These are phyloP conservation scores for Chrysoperla carnea DNA, from an alignment of 1,140 invertebrate species.

Conservation along the genomic window DNA sequence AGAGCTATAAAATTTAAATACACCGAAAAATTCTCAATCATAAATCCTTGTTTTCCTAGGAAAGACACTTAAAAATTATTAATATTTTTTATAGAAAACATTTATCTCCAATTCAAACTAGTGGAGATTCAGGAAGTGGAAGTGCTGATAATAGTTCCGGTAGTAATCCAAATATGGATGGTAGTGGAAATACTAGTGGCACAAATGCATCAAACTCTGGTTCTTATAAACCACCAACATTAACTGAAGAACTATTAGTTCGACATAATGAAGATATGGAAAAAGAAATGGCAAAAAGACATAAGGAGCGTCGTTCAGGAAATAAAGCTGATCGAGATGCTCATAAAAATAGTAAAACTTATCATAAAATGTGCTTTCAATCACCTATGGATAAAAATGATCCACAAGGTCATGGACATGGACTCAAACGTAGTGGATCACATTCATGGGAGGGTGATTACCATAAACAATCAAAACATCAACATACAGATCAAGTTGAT, in stretches of 20 bases:
- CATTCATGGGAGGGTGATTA: conserved; percentile 34
- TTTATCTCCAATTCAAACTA: conserved; percentile 26
- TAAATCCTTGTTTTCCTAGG: too few species aligned
- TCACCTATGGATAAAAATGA: conserved; percentile 2
- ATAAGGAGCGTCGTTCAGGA: conserved; percentile 37
- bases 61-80: too few species aligned
- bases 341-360: conserved; percentile 20
- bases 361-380: conserved; percentile 11
- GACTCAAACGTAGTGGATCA: conserved; percentile 33
- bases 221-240: conserved; percentile 28
- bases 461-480: conserved; percentile 31
- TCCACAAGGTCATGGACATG: conserved; percentile 17
- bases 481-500: conserved; percentile 14
- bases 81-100: conserved; percentile 18
- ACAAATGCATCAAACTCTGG: conserved; percentile 17
- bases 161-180: conserved; percentile 26
- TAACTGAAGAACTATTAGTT: conserved; percentile 44
- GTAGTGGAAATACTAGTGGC: conserved; percentile 27
- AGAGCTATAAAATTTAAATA: too few species aligned
- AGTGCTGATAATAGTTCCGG: conserved; percentile 36
- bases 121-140: conserved; percentile 30
- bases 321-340: conserved; percentile 25
- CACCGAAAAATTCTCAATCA: too few species aligned
- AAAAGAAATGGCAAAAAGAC: conserved; percentile 51
- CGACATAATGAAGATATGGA: conserved; percentile 66